phyloP scores from a whole-genome alignment of 1,140 invertebrate genomes.

The Holcopasites calliopsidis region DNA sequence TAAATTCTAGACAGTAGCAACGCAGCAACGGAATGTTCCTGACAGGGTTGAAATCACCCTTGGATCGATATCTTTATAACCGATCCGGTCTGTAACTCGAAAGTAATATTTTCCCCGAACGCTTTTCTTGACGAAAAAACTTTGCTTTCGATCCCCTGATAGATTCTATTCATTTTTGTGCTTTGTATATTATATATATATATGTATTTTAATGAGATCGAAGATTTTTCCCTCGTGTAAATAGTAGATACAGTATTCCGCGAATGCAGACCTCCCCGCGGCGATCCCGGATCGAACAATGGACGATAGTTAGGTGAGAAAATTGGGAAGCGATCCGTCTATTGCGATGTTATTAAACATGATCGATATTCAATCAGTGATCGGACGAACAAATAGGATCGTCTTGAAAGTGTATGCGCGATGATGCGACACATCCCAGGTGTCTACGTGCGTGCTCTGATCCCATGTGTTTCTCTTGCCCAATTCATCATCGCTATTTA shows the following conservation, averaged over 20 bases:
- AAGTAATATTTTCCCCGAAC: too few species aligned
- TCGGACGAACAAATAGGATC: background rate
- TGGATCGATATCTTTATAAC: too few species aligned
- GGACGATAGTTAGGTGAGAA: slow-evolving; percentile 18
- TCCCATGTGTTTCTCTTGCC: slow-evolving; percentile 16
- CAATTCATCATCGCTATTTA: slow-evolving; percentile 46
- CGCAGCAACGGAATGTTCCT: background rate
- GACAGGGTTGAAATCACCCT: too few species aligned
- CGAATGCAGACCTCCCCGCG: background rate
- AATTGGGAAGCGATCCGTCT: background rate
- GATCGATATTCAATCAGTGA: background rate
- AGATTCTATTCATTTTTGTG: too few species aligned
- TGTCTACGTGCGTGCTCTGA: slow-evolving; percentile 15
- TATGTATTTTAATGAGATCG: too few species aligned
- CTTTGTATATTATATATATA: too few species aligned
- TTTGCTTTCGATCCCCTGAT: too few species aligned
- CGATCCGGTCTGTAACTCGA: too few species aligned
- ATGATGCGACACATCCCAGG: background rate
- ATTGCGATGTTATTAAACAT: background rate
- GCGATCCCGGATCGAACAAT: background rate
- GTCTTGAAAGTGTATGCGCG: background rate
- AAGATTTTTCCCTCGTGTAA: too few species aligned
- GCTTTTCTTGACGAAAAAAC: too few species aligned
- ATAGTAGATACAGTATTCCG: too few species aligned
- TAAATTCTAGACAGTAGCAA: background rate